Evolutionary conservation across 2,888 invertebrate species (phyloP).

Genomic region (Urechis unicinctus): DNA sequence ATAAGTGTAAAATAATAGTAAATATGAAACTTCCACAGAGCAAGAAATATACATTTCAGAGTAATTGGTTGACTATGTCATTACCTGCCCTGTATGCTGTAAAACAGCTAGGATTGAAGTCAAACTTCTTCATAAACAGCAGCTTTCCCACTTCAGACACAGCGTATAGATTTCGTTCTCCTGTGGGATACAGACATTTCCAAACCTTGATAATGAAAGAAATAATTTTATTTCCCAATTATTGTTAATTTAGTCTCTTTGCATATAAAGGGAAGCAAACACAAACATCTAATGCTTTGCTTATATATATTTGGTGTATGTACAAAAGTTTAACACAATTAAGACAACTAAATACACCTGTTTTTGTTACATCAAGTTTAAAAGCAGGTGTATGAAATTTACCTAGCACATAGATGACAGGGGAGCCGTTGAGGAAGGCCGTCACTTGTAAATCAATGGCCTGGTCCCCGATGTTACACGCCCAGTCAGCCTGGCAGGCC

Average conservation of each 20-base stretch:
- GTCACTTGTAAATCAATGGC: conserved; percentile 62
- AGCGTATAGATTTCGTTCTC: conserved; percentile 70
- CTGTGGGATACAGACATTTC: too few relatives aligned
- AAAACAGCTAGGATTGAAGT: conserved; percentile 64
- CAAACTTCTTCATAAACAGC: conserved; percentile 76
- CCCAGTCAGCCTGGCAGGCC: conserved; percentile 68
- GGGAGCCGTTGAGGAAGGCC: conserved; percentile 52
- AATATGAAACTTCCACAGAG: too few relatives aligned
- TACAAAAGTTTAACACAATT: too few relatives aligned
- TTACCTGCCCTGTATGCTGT: conserved; percentile 28
- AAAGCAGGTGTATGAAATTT: conserved; percentile 4
- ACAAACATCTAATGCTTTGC: too few relatives aligned
- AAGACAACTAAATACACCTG: too few relatives aligned
- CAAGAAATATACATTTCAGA: too few relatives aligned
- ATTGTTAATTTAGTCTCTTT: too few relatives aligned
- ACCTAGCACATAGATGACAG: conserved; percentile 72
- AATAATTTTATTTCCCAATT: too few relatives aligned
- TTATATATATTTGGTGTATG: too few relatives aligned
- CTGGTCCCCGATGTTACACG: conserved; percentile 73
- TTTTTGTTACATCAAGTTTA: too few relatives aligned
- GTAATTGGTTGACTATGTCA: background rate
- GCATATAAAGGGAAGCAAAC: too few relatives aligned
- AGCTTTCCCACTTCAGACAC: conserved; percentile 68
- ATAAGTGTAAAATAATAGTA: background rate
- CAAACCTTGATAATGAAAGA: too few relatives aligned